Percentiles rank a stretch among this genome's conserved stretches.
These are phyloP conservation scores for Anguilla anguilla DNA, from an alignment of 2,797 vertebrate genomes.

Conservation along the genomic window DNA sequence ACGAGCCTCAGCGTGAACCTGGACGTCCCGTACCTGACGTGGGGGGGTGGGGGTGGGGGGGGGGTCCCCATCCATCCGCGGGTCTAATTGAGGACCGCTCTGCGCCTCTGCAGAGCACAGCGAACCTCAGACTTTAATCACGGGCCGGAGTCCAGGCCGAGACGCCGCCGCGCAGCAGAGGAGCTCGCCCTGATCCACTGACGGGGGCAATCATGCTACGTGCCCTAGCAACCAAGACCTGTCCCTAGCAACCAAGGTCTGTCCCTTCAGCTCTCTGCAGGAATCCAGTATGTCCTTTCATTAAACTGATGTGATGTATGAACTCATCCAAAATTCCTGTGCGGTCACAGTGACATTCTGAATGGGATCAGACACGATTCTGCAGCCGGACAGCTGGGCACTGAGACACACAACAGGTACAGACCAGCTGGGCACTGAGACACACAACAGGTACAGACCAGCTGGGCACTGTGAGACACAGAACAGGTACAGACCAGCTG, in stretches of 20 bases:
- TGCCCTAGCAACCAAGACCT: neutral
- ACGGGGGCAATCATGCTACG: neutral
- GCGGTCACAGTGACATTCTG: neutral
- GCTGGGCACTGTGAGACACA: no score
- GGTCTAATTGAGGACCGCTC: neutral
- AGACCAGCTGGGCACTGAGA: no score
- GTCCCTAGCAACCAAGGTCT: neutral
- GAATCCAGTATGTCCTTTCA: neutral
- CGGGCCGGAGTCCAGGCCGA: neutral
- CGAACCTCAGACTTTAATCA: neutral
- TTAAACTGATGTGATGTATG: neutral
- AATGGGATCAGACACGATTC: neutral
- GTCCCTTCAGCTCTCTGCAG: neutral
- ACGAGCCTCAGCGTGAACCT: neutral
- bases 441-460: no score
- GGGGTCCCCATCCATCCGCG: neutral
- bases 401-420: no score
- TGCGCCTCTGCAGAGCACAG: neutral
- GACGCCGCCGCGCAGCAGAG: neutral
- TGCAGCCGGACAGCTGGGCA: no score
- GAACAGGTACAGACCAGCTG: no score
- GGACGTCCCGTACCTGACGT: neutral
- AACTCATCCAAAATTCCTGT: neutral
- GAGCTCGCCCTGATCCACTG: neutral
- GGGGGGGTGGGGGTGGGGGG: no score